Evolutionary conservation across 2,113 vertebrate genomes (phyloP).

Genomic region (Larimichthys crocea): DNA sequence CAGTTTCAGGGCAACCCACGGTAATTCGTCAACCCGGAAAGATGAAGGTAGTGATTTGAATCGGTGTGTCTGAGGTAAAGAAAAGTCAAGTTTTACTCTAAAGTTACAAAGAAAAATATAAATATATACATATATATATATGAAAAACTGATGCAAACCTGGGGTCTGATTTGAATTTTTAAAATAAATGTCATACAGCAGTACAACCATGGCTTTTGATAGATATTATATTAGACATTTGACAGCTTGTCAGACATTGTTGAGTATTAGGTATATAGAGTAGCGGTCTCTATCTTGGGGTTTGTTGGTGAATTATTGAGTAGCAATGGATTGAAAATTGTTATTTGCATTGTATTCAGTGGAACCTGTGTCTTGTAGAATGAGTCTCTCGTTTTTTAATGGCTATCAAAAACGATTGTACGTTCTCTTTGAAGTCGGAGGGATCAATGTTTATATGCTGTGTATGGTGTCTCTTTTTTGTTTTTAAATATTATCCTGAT

Average conservation of each 20-base stretch:
- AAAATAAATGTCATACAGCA: constrained; percentile 44
- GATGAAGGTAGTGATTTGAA: constrained; percentile 18
- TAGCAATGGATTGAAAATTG: constrained; percentile 79
- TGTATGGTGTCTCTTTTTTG: constrained; percentile 50
- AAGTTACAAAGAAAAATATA: constrained; percentile 18
- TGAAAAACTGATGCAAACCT: constrained; percentile 30
- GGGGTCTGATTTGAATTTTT: constrained; percentile 24
- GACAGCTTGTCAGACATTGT: constrained; percentile 76
- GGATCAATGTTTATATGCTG: constrained; percentile 67
- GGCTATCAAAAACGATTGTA: constrained; percentile 82
- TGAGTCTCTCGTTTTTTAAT: constrained; percentile 78
- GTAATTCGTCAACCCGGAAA: constrained; percentile 9
- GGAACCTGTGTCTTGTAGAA: constrained; percentile 79
- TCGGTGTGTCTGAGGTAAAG: constrained; percentile 48
- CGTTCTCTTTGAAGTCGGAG: constrained; percentile 50
- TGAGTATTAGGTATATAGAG: constrained; percentile 83
- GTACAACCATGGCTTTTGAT: constrained; percentile 73
- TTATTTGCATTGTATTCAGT: constrained; percentile 74
- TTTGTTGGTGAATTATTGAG: constrained; percentile 81
- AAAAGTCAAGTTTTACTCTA: constrained; percentile 47
- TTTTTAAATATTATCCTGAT: constrained; percentile 51
- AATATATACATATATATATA: no score
- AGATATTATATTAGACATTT: constrained; percentile 72
- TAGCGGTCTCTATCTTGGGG: constrained; percentile 81
- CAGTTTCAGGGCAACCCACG: constrained; percentile 38